Base-by-base conservation (phyloP, 1,140 invertebrate species). In the honey bee (Apis mellifera) region DNA sequence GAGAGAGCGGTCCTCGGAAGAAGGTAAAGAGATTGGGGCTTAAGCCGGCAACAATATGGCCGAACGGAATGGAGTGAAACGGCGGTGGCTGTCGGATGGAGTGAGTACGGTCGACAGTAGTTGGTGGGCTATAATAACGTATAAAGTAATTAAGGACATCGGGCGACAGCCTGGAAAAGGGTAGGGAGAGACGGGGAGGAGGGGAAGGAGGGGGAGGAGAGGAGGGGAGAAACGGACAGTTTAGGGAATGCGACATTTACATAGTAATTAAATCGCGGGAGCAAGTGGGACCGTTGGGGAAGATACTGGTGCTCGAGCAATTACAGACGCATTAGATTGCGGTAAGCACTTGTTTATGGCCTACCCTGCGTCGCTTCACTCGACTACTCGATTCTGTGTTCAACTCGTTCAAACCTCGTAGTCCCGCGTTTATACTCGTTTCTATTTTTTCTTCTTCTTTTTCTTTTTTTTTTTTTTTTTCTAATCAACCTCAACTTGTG, bases 101-200 rank as follows among this genome's bases (percentile, higher is more conserved):
- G 90, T 91, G 88, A 90, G 89, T 86, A 90, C 86, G 88, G 82
- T 88, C 88, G 89, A 86, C 89, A 88, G 90, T 92, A 92, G 92
- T 92, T 92, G 90, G 91, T 89, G 89, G 89, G 91, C 91, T 90
- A 93, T 93, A 93, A 93, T 94, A 94, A 94, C 92, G 93, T 94
- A 93, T 93, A 94, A 94, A 94, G 93, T 94, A 94, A 94, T 94
- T 93, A 94, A 94, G 93, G 93, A 94, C 93, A 94, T 94, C 92
- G 91, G 93, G 93, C 91, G 93, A 93, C 93, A 93, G 90, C 89
- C 83, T 78, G 84, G 79, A 80, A 83, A 81, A 74, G 73, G 84
- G 71, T 66, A 84, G 59, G 57, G 62, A 12, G 62, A 12, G 71
- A 77, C 59, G 80, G 73, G n/a, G n/a, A n/a, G n/a, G 23, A 59